Conservation (phyloP, 2,888 invertebrate genomes). For the Orchesellides sinensis region DNA sequence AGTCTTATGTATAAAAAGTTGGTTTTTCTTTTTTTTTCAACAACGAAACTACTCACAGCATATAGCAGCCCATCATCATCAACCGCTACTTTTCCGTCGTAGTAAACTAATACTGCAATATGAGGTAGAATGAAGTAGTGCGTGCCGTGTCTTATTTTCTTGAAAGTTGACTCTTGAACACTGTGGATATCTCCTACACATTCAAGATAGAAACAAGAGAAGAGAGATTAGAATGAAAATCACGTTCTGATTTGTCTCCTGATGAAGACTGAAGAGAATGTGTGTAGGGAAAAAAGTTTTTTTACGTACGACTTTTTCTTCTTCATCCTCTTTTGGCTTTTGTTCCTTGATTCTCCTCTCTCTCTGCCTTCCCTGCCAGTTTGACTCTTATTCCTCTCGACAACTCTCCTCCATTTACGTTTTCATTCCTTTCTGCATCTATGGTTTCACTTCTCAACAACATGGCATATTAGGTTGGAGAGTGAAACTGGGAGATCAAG, state of each 20-base stretch:
- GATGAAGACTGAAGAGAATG: slow-evolving; percentile 64
- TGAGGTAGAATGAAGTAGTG: not conserved
- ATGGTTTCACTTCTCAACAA: slow-evolving; percentile 4
- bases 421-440: slow-evolving; percentile 29
- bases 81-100: not conserved
- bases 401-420: not conserved
- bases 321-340: slow-evolving; percentile 29
- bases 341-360: not conserved
- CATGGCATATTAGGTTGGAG: not conserved
- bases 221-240: slow-evolving; percentile 73
- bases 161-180: slow-evolving; percentile 18
- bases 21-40: slow-evolving; percentile 13
- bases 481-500: not conserved
- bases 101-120: slow-evolving; percentile 3
- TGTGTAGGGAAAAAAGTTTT: slow-evolving; percentile 42
- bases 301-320: slow-evolving; percentile 22
- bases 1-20: not conserved
- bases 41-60: slow-evolving; percentile 37
- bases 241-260: slow-evolving; percentile 72
- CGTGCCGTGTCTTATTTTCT: slow-evolving; percentile 20
- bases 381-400: slow-evolving; percentile 24
- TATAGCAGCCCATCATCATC: slow-evolving; percentile 40
- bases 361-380: slow-evolving; percentile 2
- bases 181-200: slow-evolving; percentile 22
- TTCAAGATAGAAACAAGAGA: slow-evolving; percentile 30